A percentile compares a stretch with the other conserved stretches of the same genome.
Conservation (phyloP, 1,140 invertebrate genomes). For the Pseudomyrmex flavicornis region DNA sequence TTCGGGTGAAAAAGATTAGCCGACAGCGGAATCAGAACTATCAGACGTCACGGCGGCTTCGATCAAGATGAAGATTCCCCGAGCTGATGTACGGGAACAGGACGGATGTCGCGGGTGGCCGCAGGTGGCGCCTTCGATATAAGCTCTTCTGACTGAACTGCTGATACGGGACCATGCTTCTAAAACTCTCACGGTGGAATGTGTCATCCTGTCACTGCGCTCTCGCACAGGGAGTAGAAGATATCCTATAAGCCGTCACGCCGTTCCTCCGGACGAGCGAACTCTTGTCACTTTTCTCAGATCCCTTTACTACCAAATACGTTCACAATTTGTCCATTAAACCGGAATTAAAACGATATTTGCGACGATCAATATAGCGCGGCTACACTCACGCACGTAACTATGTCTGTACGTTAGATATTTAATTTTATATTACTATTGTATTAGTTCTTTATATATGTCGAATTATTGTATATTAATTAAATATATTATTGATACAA, state of each 20-base stretch:
- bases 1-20: constrained; percentile 69
- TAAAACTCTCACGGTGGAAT: constrained; percentile 84
- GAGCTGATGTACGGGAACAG: constrained; percentile 74
- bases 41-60: constrained; percentile 74
- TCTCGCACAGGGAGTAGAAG: constrained; percentile 70
- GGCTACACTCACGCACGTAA: neutral
- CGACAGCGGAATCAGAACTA: constrained; percentile 75
- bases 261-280: constrained; percentile 69
- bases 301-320: constrained; percentile 40
- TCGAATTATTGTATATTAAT: no score
- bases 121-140: constrained; percentile 83
- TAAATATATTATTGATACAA: no score
- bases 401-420: no score
- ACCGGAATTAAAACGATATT: constrained; percentile 21
- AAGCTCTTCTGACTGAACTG: constrained; percentile 78
- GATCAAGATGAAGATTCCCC: constrained; percentile 82
- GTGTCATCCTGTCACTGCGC: constrained; percentile 85
- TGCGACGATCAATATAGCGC: constrained; percentile 7
- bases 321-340: constrained; percentile 36
- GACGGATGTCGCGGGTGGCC: constrained; percentile 82
- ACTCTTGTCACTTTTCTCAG: constrained; percentile 31
- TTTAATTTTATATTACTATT: neutral
- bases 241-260: constrained; percentile 78
- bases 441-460: no score
- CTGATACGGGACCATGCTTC: constrained; percentile 79